phyloP scores from a whole-genome alignment of 2,888 invertebrate genomes.

The Cistogaster globosa region DNA sequence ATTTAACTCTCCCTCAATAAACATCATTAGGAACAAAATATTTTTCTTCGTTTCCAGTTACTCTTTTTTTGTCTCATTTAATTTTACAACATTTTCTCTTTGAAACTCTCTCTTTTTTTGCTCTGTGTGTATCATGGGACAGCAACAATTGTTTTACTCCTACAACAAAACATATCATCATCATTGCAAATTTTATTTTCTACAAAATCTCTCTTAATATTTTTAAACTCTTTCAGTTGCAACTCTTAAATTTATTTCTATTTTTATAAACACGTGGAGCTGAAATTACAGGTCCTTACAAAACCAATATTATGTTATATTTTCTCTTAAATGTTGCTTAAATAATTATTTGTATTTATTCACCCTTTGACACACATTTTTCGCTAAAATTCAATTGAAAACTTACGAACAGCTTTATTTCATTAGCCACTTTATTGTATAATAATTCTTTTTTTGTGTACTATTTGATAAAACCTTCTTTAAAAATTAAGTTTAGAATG shows the following conservation, averaged over 20 bases:
- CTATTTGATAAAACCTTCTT: not conserved
- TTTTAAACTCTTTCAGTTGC: not conserved
- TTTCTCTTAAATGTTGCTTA: conserved; percentile 40
- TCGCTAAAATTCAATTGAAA: conserved; percentile 59
- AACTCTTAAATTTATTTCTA: not conserved
- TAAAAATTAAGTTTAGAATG: not conserved
- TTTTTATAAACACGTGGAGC: not conserved
- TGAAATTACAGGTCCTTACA: conserved; percentile 16
- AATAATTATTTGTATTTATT: conserved; percentile 61
- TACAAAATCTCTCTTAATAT: conserved; percentile 15
- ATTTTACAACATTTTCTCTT: conserved; percentile 1
- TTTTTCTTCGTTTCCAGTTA: not conserved
- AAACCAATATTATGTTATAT: no score
- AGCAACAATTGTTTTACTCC: conserved; percentile 59
- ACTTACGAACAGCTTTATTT: conserved; percentile 61
- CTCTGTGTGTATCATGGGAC: not conserved
- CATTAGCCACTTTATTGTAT: conserved; percentile 51
- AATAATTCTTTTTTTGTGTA: not conserved
- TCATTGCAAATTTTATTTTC: not conserved
- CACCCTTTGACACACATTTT: conserved; percentile 70
- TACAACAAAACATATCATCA: not conserved
- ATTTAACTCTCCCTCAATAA: conserved; percentile 35
- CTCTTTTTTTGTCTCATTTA: not conserved
- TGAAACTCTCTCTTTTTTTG: not conserved
- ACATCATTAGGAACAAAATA: conserved; percentile 31